Base-by-base conservation (phyloP, 2,888 invertebrate genomes). In the Thereva nobilitata region DNA sequence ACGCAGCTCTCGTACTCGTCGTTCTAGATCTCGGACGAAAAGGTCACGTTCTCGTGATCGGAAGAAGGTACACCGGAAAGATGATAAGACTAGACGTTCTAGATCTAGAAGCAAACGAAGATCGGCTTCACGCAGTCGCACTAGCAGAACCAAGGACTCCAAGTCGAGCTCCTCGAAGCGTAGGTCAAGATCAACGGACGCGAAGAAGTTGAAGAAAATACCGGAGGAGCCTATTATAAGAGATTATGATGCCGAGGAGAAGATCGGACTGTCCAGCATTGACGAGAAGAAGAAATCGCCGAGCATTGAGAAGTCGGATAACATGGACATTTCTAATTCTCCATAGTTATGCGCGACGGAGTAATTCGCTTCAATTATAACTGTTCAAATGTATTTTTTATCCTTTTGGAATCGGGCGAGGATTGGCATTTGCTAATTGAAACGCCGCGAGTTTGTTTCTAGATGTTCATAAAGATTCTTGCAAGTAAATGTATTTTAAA, bases 291-390 rank as follows among this genome's bases (percentile, higher is more conserved):
- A 86, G 70, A 76, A 75, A 78, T 84, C 74, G 75, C 82, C 77
- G 76, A 85, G 79, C 72, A 83, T 70, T 4, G 84, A 85, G 72
- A 84, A 85, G 74, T 80, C 86, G 1, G 89, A 89, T 78, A 89
- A 90, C 76, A 90, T 90, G 90, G 90, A 90, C 78, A 90, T 90
- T 79, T 90, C 90, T 10, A 89, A 90, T 80, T 90, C 90, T 67
- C 90, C 90, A 64, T 90, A 84, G 80, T 38, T 49, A 47, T 23
- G 23, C 23, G 23, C 23, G 23, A 1, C 23, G 23, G 23, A 1
- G 23, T 2, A 23, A 2, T 23, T 23, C 23, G 23, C 23, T 23
- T 23, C 23, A 23, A 23, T 23, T 23, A 23, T 23, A 23, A 2
- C 23, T 23, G 23, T 23, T 23, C 23, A 23, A 23, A 23, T 23